These are phyloP conservation scores for Julus scanicus DNA, from an alignment of 2,888 invertebrate species.

Conservation along the genomic window DNA sequence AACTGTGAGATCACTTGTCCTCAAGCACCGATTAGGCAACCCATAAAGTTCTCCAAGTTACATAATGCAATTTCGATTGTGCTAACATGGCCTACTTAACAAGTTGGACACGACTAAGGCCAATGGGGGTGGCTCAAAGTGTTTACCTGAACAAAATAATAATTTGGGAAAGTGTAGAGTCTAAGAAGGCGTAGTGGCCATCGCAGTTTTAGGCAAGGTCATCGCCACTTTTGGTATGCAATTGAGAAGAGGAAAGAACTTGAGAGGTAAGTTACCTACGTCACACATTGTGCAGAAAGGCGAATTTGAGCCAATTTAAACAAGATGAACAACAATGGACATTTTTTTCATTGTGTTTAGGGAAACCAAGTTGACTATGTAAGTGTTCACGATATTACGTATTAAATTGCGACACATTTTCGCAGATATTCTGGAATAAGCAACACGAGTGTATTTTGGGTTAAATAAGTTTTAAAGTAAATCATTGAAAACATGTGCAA, in stretches of 20 bases:
- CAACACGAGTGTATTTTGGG: too few species aligned
- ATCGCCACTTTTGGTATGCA: slow-evolving; percentile 33
- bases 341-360: background rate
- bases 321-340: background rate
- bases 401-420: too few species aligned
- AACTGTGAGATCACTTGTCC: background rate
- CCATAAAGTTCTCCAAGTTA: background rate
- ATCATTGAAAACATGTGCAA: too few species aligned
- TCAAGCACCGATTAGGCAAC: background rate
- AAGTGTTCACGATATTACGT: too few species aligned
- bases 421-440: too few species aligned
- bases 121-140: slow-evolving; percentile 23
- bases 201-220: background rate
- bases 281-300: background rate
- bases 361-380: too few species aligned
- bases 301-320: background rate
- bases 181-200: slow-evolving; percentile 4
- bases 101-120: slow-evolving; percentile 15
- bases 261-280: background rate
- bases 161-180: background rate
- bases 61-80: background rate
- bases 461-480: too few species aligned
- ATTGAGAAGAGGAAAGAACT: slow-evolving; percentile 8
- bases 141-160: slow-evolving; percentile 8
- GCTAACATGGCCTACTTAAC: background rate